Percentiles rank a stretch among this genome's conserved stretches.
Conservation (phyloP, 2,797 vertebrate species). For the Yasuhikotakia modesta region DNA sequence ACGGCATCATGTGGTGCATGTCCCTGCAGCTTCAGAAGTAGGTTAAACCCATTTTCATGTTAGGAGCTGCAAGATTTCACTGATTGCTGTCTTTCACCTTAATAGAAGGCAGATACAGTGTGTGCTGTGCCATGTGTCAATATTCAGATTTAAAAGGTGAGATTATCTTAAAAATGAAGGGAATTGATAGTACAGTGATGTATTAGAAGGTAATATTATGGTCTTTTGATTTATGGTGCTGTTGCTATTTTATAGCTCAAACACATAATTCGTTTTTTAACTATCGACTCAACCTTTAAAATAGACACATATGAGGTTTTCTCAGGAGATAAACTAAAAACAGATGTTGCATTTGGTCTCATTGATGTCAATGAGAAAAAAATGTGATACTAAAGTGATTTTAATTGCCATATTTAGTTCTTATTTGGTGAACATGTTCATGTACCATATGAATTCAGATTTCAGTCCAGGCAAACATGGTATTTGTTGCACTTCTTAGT, state of each 20-base stretch:
- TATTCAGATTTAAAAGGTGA: conserved; percentile 40
- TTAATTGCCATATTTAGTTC: background rate
- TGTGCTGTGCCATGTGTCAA: conserved; percentile 5
- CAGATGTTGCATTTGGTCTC: no score
- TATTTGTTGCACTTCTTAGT: background rate
- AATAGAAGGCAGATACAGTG: conserved; percentile 41
- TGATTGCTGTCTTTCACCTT: conserved; percentile 58
- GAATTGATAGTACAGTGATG: background rate
- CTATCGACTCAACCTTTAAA: background rate
- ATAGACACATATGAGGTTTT: background rate
- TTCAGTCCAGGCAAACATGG: background rate
- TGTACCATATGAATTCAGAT: background rate
- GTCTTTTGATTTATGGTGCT: background rate
- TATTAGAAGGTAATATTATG: background rate
- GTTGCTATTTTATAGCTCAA: background rate
- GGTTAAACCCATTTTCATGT: conserved; percentile 71
- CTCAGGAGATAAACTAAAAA: background rate
- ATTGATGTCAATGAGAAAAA: background rate
- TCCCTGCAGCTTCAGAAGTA: conserved; percentile 73
- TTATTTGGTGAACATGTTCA: background rate
- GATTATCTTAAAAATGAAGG: background rate
- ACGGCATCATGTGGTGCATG: conserved; percentile 66
- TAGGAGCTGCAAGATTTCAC: conserved; percentile 28
- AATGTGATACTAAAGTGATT: background rate
- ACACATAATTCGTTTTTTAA: background rate